phyloP scores from a whole-genome alignment of 2,888 invertebrate genomes.

The Amphimallon solstitiale region DNA sequence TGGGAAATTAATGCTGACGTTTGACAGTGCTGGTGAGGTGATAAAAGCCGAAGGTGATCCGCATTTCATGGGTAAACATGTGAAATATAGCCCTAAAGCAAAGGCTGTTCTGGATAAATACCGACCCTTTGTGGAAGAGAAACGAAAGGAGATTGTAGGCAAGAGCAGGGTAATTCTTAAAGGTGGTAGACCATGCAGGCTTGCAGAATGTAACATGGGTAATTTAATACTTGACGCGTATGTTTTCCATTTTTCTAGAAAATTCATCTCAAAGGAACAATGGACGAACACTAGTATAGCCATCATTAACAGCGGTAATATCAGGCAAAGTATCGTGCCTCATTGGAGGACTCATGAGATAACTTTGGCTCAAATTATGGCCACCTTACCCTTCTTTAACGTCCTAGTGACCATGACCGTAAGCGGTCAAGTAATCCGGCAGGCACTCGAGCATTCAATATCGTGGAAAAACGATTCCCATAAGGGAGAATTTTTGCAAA shows the following conservation, averaged over 20 bases:
- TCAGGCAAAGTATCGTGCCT: constrained; percentile 13
- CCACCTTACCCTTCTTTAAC: constrained; percentile 82
- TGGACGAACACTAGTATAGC: constrained; percentile 34
- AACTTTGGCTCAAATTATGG: constrained; percentile 76
- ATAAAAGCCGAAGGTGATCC: neutral
- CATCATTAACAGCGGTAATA: constrained; percentile 23
- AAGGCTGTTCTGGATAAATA: neutral
- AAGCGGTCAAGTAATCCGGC: constrained; percentile 71
- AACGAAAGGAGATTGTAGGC: constrained; percentile 61
- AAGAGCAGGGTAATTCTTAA: neutral
- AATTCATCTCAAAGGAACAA: no score
- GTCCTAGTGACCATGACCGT: constrained; percentile 72
- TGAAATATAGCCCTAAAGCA: neutral
- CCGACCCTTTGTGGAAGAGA: constrained; percentile 46
- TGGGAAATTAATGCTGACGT: neutral
- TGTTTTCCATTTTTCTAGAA: neutral
- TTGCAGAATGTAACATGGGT: constrained; percentile 22
- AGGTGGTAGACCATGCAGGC: constrained; percentile 40
- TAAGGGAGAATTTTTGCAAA: constrained; percentile 76
- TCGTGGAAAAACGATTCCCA: neutral
- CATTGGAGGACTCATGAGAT: constrained; percentile 62
- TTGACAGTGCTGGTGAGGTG: neutral
- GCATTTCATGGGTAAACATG: neutral
- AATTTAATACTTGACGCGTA: constrained; percentile 20
- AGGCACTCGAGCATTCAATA: constrained; percentile 55